Evolutionary conservation across 1,140 invertebrate species (phyloP), one percentile per base, ranked within the genome.

Genomic region (Bombus terrestris): DNA sequence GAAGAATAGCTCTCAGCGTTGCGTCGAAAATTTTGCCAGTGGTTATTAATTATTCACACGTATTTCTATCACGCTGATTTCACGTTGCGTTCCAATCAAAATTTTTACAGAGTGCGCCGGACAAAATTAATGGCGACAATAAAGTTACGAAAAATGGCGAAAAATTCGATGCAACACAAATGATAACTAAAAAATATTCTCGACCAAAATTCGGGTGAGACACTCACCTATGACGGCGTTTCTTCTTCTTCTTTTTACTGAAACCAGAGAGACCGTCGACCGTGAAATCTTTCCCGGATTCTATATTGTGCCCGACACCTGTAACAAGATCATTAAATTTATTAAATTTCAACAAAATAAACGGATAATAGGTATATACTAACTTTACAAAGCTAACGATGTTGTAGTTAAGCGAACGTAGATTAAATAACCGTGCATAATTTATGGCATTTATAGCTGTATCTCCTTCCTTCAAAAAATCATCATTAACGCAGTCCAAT

Each of bases 231-330:
- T 98, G 97, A 92, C 98, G 96, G 93, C 98, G 96, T 94, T 98
- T 98, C 96, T 98, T 98, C 96, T 98, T 98, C 95, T 98, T 98
- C 96, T 98, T 98, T 94, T 98, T 98, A 89, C 97, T 97, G 95
- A 97, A 98, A 77, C 96, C 96, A 69, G 97, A 97, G 87, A 98
- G 95, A 32, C 97, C 96, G 93, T 98, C 97, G 64, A 97, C 96
- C 62, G 97, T 96, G 93, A 97, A 97, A 89, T 97, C 97, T 94
- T 98, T 97, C 80, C 95, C 95, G 43, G 96, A 95, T 78, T 97
- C 96, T 91, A 96, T 95, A 86, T 94, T 93, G 87, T 96, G 96
- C 25, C 93, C 93, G 43, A 96, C 91, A 85, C 95, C 96, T 96
- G 95, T 39, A 91, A 83, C 72, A 90, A 64, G 69, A 81, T 53